Percentiles rank a stretch among this genome's conserved stretches.
Evolutionary conservation across 2,113 vertebrate genomes (phyloP).

Genomic region (Microtus oregoni): DNA sequence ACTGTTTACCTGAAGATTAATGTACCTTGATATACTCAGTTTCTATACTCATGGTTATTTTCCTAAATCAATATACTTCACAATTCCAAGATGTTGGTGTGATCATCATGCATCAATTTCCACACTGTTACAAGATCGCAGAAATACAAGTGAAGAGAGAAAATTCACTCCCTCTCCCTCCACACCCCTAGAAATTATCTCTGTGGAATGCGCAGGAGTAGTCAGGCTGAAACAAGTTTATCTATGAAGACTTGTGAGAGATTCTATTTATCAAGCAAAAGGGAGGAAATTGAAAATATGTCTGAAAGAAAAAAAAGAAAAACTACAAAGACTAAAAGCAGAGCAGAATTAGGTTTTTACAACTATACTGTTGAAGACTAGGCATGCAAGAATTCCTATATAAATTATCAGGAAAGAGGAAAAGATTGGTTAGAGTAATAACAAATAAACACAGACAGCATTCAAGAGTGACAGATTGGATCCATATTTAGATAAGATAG

Average conservation of each 20-base stretch:
- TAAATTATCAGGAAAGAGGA: not conserved
- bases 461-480: not conserved
- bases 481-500: not conserved
- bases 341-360: not conserved
- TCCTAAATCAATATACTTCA: not conserved
- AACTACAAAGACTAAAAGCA: not conserved
- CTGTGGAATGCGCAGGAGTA: not conserved
- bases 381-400: not conserved
- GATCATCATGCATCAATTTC: not conserved
- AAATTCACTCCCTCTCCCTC: not conserved
- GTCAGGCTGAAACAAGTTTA: not conserved
- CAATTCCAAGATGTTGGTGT: not conserved
- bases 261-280: not conserved
- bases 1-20: not conserved
- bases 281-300: not conserved
- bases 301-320: not conserved
- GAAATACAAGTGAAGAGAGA: not conserved
- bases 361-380: not conserved
- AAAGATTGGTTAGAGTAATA: not conserved
- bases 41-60: not conserved
- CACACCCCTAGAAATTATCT: not conserved
- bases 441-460: not conserved
- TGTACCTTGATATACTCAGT: not conserved
- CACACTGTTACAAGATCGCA: not conserved
- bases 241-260: not conserved